Conservation (phyloP, 2,888 invertebrate genomes). For the Masnerella sp. region DNA sequence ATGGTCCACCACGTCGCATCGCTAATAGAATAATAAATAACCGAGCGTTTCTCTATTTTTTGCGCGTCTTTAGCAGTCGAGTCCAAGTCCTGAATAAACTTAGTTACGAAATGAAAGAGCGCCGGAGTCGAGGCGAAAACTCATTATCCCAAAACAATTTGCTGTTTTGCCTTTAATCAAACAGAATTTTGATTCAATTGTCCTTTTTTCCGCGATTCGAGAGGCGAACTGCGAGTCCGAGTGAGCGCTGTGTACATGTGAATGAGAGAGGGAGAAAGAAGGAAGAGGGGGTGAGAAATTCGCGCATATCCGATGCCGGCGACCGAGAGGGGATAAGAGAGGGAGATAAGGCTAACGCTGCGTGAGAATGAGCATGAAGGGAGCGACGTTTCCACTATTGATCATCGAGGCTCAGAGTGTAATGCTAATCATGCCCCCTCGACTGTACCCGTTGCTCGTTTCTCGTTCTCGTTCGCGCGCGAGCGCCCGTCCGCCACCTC, state of each 20-base stretch:
- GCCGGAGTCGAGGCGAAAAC: conserved; percentile 27
- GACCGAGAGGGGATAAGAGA: conserved; percentile 66
- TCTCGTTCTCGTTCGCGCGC: conserved; percentile 60
- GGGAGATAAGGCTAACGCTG: conserved; percentile 76
- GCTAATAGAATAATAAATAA: conserved; percentile 76
- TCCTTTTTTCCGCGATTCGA: conserved; percentile 60
- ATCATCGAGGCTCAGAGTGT: conserved; percentile 78
- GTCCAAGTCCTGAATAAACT: conserved; percentile 67
- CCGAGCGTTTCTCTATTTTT: conserved; percentile 64
- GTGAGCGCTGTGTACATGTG: conserved; percentile 23
- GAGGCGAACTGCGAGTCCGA: conserved; percentile 26
- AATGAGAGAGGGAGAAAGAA: conserved; percentile 58
- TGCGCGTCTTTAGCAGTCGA: conserved; percentile 61
- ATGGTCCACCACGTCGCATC: conserved; percentile 63
- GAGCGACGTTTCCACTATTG: conserved; percentile 78
- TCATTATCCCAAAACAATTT: conserved; percentile 46
- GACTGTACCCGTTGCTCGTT: conserved; percentile 58
- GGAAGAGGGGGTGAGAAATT: conserved; percentile 70
- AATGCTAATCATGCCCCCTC: conserved; percentile 77
- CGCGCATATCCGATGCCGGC: conserved; percentile 74
- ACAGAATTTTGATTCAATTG: conserved; percentile 16
- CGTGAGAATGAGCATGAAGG: conserved; percentile 76
- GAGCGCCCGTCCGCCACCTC: conserved; percentile 61
- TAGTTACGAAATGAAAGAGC: conserved; percentile 61
- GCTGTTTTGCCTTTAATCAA: conserved; percentile 43